These are phyloP conservation scores for Cyclophora albipunctata DNA, from an alignment of 2,888 invertebrate species.

Conservation along the genomic window DNA sequence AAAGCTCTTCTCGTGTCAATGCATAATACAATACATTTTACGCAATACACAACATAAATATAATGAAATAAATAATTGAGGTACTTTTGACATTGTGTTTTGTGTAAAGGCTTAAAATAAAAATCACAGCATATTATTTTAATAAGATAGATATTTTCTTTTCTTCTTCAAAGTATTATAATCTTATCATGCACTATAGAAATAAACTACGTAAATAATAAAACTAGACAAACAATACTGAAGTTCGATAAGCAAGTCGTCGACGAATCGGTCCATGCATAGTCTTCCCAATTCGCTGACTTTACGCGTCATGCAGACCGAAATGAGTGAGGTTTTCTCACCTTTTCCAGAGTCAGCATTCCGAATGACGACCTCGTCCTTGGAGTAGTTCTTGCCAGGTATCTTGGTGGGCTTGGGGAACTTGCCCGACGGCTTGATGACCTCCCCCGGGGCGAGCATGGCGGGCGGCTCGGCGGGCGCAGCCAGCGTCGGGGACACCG, in stretches of 20 bases:
- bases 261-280: constrained; percentile 39
- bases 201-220: constrained; percentile 5
- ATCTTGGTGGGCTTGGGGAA: constrained; percentile 92
- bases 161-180: too few species aligned
- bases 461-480: constrained; percentile 70
- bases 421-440: constrained; percentile 91
- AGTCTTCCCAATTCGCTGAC: constrained; percentile 23
- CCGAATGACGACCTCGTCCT: constrained; percentile 95
- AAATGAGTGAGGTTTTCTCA: constrained; percentile 41
- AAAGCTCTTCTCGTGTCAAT: too few species aligned
- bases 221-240: constrained; percentile 32
- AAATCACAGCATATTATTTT: too few species aligned
- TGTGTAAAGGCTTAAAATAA: background rate
- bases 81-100: too few species aligned
- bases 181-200: constrained; percentile 36
- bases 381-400: constrained; percentile 94
- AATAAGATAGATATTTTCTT: too few species aligned
- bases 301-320: constrained; percentile 7
- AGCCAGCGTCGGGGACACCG: constrained; percentile 76
- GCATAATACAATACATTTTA: too few species aligned
- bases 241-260: constrained; percentile 40
- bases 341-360: constrained; percentile 98
- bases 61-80: too few species aligned
- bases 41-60: too few species aligned
- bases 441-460: constrained; percentile 86